These are phyloP conservation scores for Lophius piscatorius DNA, from an alignment of 2,113 vertebrate species.

Conservation along the genomic window DNA sequence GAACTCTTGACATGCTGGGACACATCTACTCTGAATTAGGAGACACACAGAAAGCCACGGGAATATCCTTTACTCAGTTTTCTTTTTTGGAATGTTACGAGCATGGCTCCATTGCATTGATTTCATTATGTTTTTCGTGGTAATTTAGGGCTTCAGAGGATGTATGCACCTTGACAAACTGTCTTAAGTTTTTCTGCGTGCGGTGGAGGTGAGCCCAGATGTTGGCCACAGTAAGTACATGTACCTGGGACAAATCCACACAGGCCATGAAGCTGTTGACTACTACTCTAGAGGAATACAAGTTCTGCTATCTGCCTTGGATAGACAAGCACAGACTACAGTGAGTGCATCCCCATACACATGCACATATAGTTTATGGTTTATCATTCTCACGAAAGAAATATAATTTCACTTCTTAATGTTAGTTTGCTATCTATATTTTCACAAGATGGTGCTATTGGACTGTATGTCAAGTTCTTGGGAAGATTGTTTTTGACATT, in stretches of 20 bases:
- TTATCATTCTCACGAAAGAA: no score
- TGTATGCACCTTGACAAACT: slow-evolving; percentile 71
- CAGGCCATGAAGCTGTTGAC: slow-evolving; percentile 76
- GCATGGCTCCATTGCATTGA: background rate
- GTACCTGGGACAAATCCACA: slow-evolving; percentile 84
- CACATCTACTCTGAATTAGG: slow-evolving; percentile 84
- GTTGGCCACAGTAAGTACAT: slow-evolving; percentile 84
- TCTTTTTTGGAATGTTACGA: background rate
- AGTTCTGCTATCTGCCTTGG: slow-evolving; percentile 72
- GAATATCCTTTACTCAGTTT: slow-evolving; percentile 79
- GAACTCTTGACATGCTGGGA: slow-evolving; percentile 81
- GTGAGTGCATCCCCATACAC: slow-evolving; percentile 54
- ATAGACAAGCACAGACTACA: slow-evolving; percentile 60
- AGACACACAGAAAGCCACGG: slow-evolving; percentile 78
- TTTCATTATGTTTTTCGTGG: no score
- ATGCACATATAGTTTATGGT: background rate
- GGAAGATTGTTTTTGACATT: no score
- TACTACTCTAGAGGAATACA: slow-evolving; percentile 82
- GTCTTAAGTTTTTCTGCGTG: slow-evolving; percentile 73
- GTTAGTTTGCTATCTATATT: background rate
- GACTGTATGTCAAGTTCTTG: no score
- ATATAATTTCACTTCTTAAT: background rate
- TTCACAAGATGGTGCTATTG: slow-evolving; percentile 64
- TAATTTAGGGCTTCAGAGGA: background rate
- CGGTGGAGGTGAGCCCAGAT: slow-evolving; percentile 81